Evolutionary conservation across 2,888 invertebrate genomes (phyloP).

Genomic region (Drosophila glabriapex): DNA sequence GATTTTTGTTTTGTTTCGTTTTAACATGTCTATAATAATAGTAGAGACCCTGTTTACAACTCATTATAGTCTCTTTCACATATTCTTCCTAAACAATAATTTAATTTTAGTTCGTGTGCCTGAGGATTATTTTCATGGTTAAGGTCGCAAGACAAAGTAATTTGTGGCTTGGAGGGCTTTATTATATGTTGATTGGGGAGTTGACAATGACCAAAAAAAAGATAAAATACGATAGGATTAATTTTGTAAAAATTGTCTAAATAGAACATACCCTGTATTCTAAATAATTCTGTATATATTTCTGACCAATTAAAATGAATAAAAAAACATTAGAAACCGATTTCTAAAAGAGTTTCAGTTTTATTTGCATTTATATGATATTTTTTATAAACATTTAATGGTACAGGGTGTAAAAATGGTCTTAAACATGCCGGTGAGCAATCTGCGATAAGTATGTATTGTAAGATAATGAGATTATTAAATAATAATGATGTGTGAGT

Average conservation of each 20-base stretch:
- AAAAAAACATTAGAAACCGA: neutral
- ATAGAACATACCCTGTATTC: slow-evolving; percentile 1
- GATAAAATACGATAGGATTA: neutral
- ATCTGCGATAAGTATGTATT: slow-evolving; percentile 35
- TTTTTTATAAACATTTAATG: neutral
- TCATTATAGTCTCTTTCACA: neutral
- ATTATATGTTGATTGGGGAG: slow-evolving; percentile 59
- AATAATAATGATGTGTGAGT: slow-evolving; percentile 7
- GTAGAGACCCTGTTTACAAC: neutral
- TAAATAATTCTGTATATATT: neutral
- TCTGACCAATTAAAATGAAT: neutral
- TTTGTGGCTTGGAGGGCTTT: slow-evolving; percentile 32
- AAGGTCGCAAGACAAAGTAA: slow-evolving; percentile 55
- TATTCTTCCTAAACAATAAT: neutral
- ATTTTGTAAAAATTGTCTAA: neutral
- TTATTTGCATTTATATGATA: neutral
- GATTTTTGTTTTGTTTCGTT: neutral
- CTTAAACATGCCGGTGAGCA: slow-evolving; percentile 41
- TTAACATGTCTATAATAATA: neutral
- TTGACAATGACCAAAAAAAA: slow-evolving; percentile 14
- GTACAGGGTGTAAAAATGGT: slow-evolving; percentile 17
- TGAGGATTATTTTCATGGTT: slow-evolving; percentile 61
- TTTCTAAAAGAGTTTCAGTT: neutral
- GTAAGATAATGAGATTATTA: slow-evolving; percentile 43
- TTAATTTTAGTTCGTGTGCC: slow-evolving; percentile 39